Base-by-base conservation (phyloP, 1,140 invertebrate genomes). In the Drosophila lowei region DNA sequence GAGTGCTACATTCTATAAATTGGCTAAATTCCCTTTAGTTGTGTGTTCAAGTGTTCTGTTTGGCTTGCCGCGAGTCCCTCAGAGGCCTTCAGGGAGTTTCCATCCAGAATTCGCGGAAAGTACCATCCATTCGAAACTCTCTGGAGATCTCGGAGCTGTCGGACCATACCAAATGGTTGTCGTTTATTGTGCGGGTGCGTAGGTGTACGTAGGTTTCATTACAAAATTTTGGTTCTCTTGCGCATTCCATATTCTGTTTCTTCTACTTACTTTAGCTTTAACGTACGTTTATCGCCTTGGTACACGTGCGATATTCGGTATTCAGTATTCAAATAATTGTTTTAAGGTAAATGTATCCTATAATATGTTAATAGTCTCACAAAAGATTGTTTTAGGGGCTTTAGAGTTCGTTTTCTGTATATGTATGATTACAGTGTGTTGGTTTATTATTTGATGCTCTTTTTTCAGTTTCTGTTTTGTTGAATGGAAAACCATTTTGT, bases 141-240 rank as follows among this genome's bases (percentile, higher is more conserved):
- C 56, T 23, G 15, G 34, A 42, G 53, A 61, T 49, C 34, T 55
- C 44, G 15, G 34, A 38, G 11, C 0, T 13, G 41, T 54, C 38
- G 48, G 38, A 53, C 6, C 28, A 63, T 63, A 61, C 58, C 70
- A 46, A 43, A 21, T 44, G 42, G n/a, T 16, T 34, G 11, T 38
- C n/a, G 38, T 62, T 74, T 73, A 66, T 84, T 84, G 79, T 84
- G 79, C 79, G 79, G 34, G 79, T 84, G 75, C 76, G 56, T 79
- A 68, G 63, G 64, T 61, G 61, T 79, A 48, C 18, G 18, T 18
- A 18, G 18, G 30, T 54, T 60, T 61, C 48, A 65, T 80, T 85
- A 85, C 68, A 86, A 86, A 86, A 38, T 38, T 75, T 85, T 86
- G 81, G 80, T 85, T 85, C 80, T 85, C 73, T 38, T 74, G 57